A percentile compares a stretch with the other conserved stretches of the same genome.
Conservation (phyloP, 2,113 vertebrate genomes). For the Mastomys natalensis region DNA sequence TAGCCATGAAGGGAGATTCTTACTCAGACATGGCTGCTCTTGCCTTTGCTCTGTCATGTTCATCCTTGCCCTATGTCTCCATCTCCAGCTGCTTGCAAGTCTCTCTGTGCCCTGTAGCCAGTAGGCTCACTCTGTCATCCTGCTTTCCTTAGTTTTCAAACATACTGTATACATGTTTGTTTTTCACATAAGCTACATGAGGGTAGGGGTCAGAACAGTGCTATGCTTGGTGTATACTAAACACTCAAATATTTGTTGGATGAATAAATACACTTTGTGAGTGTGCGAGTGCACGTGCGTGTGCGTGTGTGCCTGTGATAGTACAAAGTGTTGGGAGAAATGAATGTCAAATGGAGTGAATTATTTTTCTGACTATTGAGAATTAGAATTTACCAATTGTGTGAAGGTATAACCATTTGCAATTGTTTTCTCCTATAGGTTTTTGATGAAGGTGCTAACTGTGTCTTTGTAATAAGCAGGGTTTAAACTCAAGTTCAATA, state of each 20-base stretch:
- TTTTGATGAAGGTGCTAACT: slow-evolving; percentile 41
- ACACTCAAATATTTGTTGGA: background rate
- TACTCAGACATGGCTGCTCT: background rate
- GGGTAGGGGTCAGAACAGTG: background rate
- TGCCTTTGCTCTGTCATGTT: background rate
- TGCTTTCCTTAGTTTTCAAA: background rate
- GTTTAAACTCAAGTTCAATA: background rate
- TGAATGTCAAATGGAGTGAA: background rate
- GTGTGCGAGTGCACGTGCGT: background rate
- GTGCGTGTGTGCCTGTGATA: background rate
- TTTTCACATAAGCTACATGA: background rate
- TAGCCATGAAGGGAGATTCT: background rate
- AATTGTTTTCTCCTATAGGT: background rate
- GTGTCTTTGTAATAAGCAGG: slow-evolving; percentile 13
- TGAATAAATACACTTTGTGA: background rate
- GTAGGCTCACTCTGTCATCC: background rate
- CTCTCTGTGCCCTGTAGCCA: background rate
- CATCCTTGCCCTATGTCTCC: background rate
- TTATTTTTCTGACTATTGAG: slow-evolving; percentile 47
- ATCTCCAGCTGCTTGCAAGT: background rate
- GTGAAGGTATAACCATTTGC: slow-evolving; percentile 1
- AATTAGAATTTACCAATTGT: slow-evolving; percentile 45
- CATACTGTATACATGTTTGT: background rate
- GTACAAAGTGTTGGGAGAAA: background rate
- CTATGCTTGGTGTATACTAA: background rate